Conservation (phyloP, 2,888 invertebrate genomes). For the Allophyes oxyacanthae region DNA sequence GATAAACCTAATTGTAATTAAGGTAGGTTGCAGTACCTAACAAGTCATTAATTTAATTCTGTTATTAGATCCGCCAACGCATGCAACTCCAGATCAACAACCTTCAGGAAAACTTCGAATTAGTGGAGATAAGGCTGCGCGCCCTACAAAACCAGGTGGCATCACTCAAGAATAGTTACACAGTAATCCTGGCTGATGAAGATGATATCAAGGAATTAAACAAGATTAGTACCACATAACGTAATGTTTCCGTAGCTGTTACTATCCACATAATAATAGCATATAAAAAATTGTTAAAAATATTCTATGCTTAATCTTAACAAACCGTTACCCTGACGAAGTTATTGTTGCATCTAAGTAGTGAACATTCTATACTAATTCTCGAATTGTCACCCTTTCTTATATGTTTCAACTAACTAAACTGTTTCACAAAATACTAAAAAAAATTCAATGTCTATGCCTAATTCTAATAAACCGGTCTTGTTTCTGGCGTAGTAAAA, state of each 20-base stretch:
- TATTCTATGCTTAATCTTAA: slow-evolving; percentile 1
- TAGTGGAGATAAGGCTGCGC: slow-evolving; percentile 91
- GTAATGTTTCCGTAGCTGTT: not conserved
- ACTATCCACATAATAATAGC: not conserved
- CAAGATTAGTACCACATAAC: slow-evolving; percentile 36
- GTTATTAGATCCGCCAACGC: slow-evolving; percentile 90
- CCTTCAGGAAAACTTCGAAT: slow-evolving; percentile 91
- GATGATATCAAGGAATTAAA: slow-evolving; percentile 59
- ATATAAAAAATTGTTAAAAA: slow-evolving; percentile 5
- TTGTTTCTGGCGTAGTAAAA: slow-evolving; percentile 8
- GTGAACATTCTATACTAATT: slow-evolving; percentile 1
- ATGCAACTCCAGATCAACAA: slow-evolving; percentile 92
- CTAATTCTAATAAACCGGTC: slow-evolving; percentile 26
- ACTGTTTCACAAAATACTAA: too few relatives aligned
- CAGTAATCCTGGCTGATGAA: slow-evolving; percentile 69
- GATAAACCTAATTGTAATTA: too few relatives aligned
- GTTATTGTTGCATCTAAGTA: slow-evolving; percentile 13
- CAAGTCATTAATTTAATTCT: too few relatives aligned
- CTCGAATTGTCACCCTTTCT: not conserved
- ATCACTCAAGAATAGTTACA: slow-evolving; percentile 87
- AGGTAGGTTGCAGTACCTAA: too few relatives aligned
- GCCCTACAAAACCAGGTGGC: slow-evolving; percentile 91
- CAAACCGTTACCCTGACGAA: not conserved
- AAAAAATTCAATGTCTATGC: slow-evolving; percentile 16
- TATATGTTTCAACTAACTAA: too few relatives aligned